A percentile compares a stretch with the other conserved stretches of the same genome.
Evolutionary conservation across 2,888 invertebrate genomes (phyloP).

Genomic region (Catotricha subobsoleta): DNA sequence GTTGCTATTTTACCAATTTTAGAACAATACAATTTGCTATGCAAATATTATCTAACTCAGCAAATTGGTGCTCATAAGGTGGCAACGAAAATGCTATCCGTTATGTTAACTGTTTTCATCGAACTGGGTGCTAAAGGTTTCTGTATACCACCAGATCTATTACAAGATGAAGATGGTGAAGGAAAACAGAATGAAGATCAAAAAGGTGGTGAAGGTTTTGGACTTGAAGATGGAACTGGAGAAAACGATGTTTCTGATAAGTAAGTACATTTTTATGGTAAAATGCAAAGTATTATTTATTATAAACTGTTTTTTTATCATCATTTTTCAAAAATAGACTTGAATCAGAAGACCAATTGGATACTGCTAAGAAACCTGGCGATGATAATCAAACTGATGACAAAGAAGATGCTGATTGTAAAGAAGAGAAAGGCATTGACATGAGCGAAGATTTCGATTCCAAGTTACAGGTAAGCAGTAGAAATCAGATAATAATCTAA

Average conservation of each 20-base stretch:
- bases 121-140: constrained; percentile 78
- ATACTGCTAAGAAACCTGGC: constrained; percentile 64
- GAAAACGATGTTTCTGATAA: constrained; percentile 89
- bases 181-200: constrained; percentile 30
- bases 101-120: constrained; percentile 67
- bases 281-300: neutral
- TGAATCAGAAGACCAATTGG: constrained; percentile 79
- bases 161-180: constrained; percentile 52
- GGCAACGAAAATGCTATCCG: constrained; percentile 64
- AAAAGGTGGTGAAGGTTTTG: constrained; percentile 54
- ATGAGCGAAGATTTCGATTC: constrained; percentile 94
- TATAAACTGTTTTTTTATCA: neutral
- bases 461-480: constrained; percentile 44
- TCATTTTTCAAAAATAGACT: constrained; percentile 14
- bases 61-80: constrained; percentile 61
- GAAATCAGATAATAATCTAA: constrained; percentile 9
- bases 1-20: constrained; percentile 41
- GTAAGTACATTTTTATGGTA: constrained; percentile 5
- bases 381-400: constrained; percentile 52
- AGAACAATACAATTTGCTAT: constrained; percentile 54
- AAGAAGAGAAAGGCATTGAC: constrained; percentile 82
- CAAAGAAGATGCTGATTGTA: constrained; percentile 52
- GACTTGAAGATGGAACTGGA: constrained; percentile 72
- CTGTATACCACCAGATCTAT: constrained; percentile 73
- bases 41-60: constrained; percentile 62